Evolutionary conservation across 1,140 invertebrate species (phyloP), one percentile per base, ranked within the genome.

Genomic region (Drosophila ananassae): DNA sequence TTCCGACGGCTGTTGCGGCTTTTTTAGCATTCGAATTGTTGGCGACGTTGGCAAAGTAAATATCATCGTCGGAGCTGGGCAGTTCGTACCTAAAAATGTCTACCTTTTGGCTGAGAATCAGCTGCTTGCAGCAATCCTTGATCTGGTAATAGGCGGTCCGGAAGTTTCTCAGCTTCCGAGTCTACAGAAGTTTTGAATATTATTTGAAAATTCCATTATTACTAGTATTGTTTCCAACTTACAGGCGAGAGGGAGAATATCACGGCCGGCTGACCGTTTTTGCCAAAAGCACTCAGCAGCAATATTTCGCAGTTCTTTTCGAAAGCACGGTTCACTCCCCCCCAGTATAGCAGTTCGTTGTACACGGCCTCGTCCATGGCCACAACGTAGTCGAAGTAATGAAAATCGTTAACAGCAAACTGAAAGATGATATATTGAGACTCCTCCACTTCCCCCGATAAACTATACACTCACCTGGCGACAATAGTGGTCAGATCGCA

Each of bases 121-220:
- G 50, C 10, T 83, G 48, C 44, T 89, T 89, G 67, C 83, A 89
- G 47, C 76, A 89, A 24, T 83, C 73, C 46, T 89, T 89, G 24
- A 89, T 83, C 2, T 71, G 72, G 50, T 83, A 89, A 13, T 89
- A 89, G 10, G 79, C 79, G 0, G 4, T 21, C 0, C 83, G 68
- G 30, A 89, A 89, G 3, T 6, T 21, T 9, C 56, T 77, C 2
- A 89, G 17, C 28, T 84, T 89, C 41, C 25, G 28, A 9, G 57
- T 77, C 80, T 84, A 30, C 5, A 8, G n/a, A 7, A 3, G 7
- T 13, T 32, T 8, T 7, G 17, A n/a, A n/a, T n/a, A n/a, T n/a
- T n/a, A n/a, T 4, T 7, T 17, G 8, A 6, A 1, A 6, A 17
- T 24, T 3, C 32, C 2, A 1, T 47, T 9, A 10, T 10, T 4